Conservation (phyloP, 2,797 vertebrate species). For the Apogon hyalosoma region DNA sequence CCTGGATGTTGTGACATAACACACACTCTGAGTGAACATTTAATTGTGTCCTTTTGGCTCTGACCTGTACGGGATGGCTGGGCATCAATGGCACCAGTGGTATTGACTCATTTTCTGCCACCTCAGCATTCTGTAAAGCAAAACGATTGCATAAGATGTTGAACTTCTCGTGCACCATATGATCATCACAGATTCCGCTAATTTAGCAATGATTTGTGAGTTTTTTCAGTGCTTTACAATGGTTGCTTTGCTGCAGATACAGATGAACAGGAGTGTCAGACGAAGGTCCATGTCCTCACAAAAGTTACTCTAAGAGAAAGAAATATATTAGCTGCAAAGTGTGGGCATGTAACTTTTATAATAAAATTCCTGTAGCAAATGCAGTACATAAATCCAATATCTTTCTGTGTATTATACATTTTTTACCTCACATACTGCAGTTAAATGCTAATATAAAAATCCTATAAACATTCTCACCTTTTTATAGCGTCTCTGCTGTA, state of each 20-base stretch:
- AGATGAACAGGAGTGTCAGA: constrained; percentile 85
- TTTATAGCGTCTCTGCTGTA: constrained; percentile 20
- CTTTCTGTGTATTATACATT: background rate
- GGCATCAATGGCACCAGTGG: constrained; percentile 68
- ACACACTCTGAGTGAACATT: background rate
- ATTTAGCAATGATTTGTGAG: constrained; percentile 6
- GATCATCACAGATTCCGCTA: background rate
- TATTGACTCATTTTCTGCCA: constrained; percentile 59
- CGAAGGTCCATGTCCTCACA: constrained; percentile 81
- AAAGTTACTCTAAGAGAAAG: constrained; percentile 64
- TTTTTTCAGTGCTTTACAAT: constrained; percentile 72
- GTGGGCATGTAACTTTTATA: background rate
- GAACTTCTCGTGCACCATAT: background rate
- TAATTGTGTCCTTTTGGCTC: constrained; percentile 14
- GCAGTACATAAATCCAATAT: constrained; percentile 19
- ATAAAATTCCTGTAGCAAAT: background rate
- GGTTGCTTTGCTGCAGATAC: constrained; percentile 78
- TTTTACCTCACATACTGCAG: background rate
- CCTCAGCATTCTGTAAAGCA: constrained; percentile 71
- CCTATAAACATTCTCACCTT: constrained; percentile 28
- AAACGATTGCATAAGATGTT: constrained; percentile 15
- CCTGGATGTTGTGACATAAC: background rate
- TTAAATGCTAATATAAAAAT: constrained; percentile 1
- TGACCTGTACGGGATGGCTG: constrained; percentile 73
- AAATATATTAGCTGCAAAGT: constrained; percentile 10